Conservation (phyloP, 2,888 invertebrate species). For the Acholoe squamosa region DNA sequence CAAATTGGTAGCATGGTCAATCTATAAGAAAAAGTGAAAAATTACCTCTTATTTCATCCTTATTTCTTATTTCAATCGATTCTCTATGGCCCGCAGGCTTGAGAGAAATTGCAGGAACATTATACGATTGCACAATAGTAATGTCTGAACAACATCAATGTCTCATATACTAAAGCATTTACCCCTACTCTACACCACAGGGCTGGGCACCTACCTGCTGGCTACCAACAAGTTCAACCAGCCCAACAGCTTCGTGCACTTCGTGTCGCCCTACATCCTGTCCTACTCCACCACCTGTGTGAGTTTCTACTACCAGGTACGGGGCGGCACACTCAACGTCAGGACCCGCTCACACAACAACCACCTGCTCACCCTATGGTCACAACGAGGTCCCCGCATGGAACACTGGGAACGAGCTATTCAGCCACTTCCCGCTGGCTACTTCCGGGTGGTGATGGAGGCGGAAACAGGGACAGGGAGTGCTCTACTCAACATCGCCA, state of each 20-base stretch:
- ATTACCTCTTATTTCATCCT: too few species aligned
- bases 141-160: too few species aligned
- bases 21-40: too few species aligned
- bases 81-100: too few species aligned
- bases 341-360: constrained; percentile 45
- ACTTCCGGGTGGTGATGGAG: constrained; percentile 69
- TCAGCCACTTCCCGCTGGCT: constrained; percentile 67
- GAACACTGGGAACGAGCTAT: constrained; percentile 66
- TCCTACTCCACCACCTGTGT: constrained; percentile 75
- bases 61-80: too few species aligned
- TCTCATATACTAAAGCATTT: too few species aligned
- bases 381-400: constrained; percentile 9
- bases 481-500: constrained; percentile 65
- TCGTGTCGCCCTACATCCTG: constrained; percentile 69
- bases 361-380: constrained; percentile 49
- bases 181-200: constrained; percentile 30
- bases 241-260: constrained; percentile 66
- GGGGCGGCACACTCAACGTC: constrained; percentile 65
- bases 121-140: too few species aligned
- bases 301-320: constrained; percentile 67
- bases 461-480: constrained; percentile 63
- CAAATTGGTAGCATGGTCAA: too few species aligned
- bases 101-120: too few species aligned
- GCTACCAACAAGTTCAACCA: constrained; percentile 67
- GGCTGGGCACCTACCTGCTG: constrained; percentile 65